Percentiles rank a stretch among this genome's conserved stretches.
These are phyloP conservation scores for Camarhynchus parvulus DNA, from an alignment of 2,113 vertebrate species.

Conservation along the genomic window DNA sequence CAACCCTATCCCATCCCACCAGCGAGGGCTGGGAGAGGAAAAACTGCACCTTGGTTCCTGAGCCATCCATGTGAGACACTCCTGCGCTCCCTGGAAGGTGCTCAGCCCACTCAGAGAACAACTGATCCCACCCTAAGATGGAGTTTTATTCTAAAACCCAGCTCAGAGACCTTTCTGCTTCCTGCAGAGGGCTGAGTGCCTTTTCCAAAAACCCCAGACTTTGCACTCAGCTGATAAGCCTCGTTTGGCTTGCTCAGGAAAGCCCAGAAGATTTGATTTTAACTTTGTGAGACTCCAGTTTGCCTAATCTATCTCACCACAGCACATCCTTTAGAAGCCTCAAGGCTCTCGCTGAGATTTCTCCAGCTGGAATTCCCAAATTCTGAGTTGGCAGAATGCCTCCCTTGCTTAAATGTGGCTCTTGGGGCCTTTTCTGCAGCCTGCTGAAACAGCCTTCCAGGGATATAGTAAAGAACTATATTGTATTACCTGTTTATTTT, in stretches of 20 bases:
- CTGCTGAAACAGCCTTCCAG: conserved; percentile 32
- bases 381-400: conserved; percentile 14
- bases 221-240: background rate
- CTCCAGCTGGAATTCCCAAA: conserved; percentile 22
- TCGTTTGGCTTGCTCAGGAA: background rate
- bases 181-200: background rate
- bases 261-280: conserved; percentile 9
- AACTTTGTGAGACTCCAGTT: conserved; percentile 2
- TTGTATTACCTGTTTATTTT: conserved; percentile 60
- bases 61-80: background rate
- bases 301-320: conserved; percentile 25
- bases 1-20: background rate
- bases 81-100: background rate
- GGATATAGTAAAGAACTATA: conserved; percentile 52
- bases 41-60: background rate
- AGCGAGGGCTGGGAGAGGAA: background rate
- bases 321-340: conserved; percentile 53
- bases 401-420: conserved; percentile 37
- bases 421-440: conserved; percentile 32
- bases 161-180: background rate
- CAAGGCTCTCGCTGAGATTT: conserved; percentile 27
- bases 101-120: background rate
- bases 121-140: background rate
- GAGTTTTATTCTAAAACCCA: background rate
- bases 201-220: background rate